These are phyloP conservation scores for Haemorhous mexicanus DNA, from an alignment of 2,113 vertebrate species.

Conservation along the genomic window DNA sequence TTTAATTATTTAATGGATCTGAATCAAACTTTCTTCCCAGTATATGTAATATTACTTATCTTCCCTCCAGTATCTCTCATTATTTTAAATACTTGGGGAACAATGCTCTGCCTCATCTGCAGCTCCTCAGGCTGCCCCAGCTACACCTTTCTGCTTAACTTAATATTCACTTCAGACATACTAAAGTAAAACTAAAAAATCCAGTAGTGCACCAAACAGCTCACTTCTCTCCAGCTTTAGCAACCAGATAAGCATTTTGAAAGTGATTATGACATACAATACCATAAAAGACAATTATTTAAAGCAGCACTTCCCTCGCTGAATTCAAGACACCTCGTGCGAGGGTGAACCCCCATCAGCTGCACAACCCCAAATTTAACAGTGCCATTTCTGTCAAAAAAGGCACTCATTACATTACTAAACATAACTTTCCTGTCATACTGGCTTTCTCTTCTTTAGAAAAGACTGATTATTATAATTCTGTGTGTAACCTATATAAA, in stretches of 20 bases:
- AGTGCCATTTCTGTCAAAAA: neutral
- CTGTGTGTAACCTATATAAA: neutral
- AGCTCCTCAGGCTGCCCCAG: neutral
- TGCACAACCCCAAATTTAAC: neutral
- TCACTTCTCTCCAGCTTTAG: neutral
- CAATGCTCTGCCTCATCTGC: neutral
- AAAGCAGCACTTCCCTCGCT: neutral
- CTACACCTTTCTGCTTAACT: neutral
- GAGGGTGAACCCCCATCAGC: neutral
- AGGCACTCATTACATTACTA: neutral
- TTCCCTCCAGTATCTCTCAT: neutral
- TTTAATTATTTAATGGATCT: neutral
- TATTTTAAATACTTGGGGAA: neutral
- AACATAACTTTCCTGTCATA: neutral
- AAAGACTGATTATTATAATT: constrained; percentile 1
- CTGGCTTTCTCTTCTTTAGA: neutral
- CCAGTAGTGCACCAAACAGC: neutral
- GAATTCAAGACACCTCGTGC: neutral
- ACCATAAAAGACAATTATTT: neutral
- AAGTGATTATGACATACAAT: neutral
- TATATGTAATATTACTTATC: neutral
- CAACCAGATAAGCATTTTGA: neutral
- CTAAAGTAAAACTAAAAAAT: neutral
- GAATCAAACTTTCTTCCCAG: neutral
- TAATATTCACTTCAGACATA: neutral